Percentiles rank a stretch among this genome's conserved stretches.
Evolutionary conservation across 1,140 invertebrate genomes (phyloP).

Genomic region (Sitobion miscanthi): DNA sequence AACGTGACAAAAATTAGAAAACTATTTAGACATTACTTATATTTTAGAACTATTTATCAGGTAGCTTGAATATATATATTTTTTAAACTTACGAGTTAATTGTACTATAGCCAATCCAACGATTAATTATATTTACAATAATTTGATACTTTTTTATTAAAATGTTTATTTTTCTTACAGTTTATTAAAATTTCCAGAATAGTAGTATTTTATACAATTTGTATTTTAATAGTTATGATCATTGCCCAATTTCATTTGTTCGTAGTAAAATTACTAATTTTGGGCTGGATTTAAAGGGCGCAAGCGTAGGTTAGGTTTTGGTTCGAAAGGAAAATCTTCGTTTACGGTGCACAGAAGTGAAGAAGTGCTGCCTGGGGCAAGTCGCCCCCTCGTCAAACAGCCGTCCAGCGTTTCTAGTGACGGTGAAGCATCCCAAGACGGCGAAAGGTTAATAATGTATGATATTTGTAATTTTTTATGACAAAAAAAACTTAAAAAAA

Average conservation of each 20-base stretch:
- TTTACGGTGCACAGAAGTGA: conserved; percentile 95
- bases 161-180: background rate
- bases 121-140: background rate
- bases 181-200: background rate
- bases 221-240: conserved; percentile 15
- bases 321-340: conserved; percentile 90
- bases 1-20: background rate
- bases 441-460: conserved; percentile 73
- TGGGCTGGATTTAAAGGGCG: conserved; percentile 71
- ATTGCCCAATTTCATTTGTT: background rate
- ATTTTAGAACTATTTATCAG: background rate
- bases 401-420: conserved; percentile 91
- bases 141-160: background rate
- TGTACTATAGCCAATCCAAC: background rate
- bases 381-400: conserved; percentile 75
- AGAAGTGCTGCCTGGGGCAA: conserved; percentile 88
- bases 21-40: background rate
- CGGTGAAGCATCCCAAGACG: conserved; percentile 84
- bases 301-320: conserved; percentile 93
- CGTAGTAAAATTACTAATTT: conserved; percentile 52
- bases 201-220: background rate
- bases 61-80: background rate
- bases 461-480: conserved; percentile 43
- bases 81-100: background rate
- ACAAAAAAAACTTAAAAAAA: conserved; percentile 26